A percentile compares a stretch with the other conserved stretches of the same genome.
Evolutionary conservation across 35 echinoderm and acorn worm species (phyloP).

Genomic region (Lytechinus variegatus): DNA sequence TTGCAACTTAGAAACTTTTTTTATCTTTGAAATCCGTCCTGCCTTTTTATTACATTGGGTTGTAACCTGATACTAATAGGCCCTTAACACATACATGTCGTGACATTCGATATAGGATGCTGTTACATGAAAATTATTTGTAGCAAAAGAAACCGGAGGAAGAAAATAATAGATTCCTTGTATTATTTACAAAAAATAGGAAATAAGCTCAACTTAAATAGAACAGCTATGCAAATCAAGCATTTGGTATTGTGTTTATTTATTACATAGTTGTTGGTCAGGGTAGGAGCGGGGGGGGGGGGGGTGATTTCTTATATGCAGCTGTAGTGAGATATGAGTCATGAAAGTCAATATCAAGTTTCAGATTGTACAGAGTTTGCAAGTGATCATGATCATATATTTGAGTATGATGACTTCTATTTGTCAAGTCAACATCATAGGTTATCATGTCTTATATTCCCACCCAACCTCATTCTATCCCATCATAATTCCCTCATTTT

Average conservation of each 20-base stretch:
- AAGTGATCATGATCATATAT: not conserved
- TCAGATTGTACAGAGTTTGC: too few species aligned
- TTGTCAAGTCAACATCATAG: not conserved
- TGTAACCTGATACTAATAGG: too few species aligned
- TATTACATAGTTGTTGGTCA: too few species aligned
- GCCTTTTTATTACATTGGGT: not conserved
- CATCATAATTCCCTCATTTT: not conserved
- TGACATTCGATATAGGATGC: not conserved
- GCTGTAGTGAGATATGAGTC: not conserved
- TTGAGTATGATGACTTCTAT: not conserved
- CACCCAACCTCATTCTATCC: not conserved
- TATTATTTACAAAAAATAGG: too few species aligned
- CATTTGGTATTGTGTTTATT: too few species aligned
- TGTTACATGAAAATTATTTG: not conserved
- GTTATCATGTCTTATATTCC: not conserved
- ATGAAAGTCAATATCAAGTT: not conserved
- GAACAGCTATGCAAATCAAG: too few species aligned
- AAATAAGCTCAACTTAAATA: too few species aligned
- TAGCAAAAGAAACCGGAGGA: not conserved
- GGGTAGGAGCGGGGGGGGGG: too few species aligned
- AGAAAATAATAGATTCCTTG: not conserved
- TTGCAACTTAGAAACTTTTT: not conserved
- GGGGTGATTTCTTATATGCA: not conserved
- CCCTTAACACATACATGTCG: too few species aligned
- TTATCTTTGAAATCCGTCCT: not conserved